Percentiles rank a stretch among this genome's conserved stretches.
These are phyloP conservation scores for Myotis vivesi DNA, from an alignment of 2,797 vertebrate species.

Conservation along the genomic window DNA sequence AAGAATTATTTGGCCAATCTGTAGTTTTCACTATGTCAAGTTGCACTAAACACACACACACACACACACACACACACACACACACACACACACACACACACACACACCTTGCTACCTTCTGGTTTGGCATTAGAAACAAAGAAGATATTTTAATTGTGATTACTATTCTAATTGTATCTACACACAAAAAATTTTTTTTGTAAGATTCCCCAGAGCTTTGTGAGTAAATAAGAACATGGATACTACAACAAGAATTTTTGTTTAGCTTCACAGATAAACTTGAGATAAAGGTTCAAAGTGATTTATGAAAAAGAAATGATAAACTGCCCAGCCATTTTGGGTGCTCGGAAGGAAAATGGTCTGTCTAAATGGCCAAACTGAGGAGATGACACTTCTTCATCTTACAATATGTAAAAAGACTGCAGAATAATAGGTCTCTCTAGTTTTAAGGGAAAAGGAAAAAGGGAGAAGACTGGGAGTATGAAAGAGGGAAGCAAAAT, in stretches of 20 bases:
- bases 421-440: conserved; percentile 31
- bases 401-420: neutral
- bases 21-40: neutral
- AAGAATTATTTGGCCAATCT: neutral
- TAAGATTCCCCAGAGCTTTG: conserved; percentile 5
- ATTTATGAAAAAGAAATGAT: conserved; percentile 62
- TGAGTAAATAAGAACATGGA: conserved; percentile 51
- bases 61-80: neutral
- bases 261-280: conserved; percentile 66
- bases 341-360: conserved; percentile 20
- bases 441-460: conserved; percentile 50
- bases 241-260: conserved; percentile 59
- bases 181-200: neutral
- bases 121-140: conserved; percentile 5
- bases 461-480: conserved; percentile 24
- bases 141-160: neutral
- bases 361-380: neutral
- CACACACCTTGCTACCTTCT: neutral
- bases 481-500: neutral
- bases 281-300: conserved; percentile 68
- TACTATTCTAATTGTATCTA: conserved; percentile 12
- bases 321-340: conserved; percentile 39
- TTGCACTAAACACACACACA: neutral
- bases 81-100: too few species aligned
- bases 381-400: neutral